A percentile compares a stretch with the other conserved stretches of the same genome.
Evolutionary conservation across 1,140 invertebrate genomes (phyloP).

Genomic region (Drosophila erecta): DNA sequence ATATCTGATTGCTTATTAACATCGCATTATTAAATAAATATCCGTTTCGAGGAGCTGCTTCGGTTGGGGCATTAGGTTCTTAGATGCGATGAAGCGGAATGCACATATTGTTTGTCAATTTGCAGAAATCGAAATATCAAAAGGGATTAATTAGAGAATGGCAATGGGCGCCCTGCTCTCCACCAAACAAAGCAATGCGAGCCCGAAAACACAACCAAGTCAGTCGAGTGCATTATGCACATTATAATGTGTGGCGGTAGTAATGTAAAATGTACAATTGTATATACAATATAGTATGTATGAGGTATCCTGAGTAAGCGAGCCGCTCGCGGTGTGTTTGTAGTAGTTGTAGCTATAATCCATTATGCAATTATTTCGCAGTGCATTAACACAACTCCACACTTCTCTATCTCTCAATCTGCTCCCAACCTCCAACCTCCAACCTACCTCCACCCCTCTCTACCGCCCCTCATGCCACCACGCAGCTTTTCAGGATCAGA

Average conservation of each 20-base stretch:
- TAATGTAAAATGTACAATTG: constrained; percentile 4
- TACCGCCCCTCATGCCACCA: constrained; percentile 51
- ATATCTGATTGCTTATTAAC: neutral
- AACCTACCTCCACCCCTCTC: neutral
- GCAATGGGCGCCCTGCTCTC: neutral
- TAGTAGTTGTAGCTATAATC: constrained; percentile 30
- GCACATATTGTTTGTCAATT: constrained; percentile 26
- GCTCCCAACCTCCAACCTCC: constrained; percentile 9
- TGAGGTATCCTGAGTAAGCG: constrained; percentile 1
- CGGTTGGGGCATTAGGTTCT: constrained; percentile 17
- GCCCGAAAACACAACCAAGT: constrained; percentile 4
- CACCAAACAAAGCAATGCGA: constrained; percentile 10
- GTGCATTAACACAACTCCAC: constrained; percentile 68
- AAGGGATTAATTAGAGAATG: constrained; percentile 29
- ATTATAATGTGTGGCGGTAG: constrained; percentile 2
- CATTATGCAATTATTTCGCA: constrained; percentile 69
- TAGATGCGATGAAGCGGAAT: constrained; percentile 26
- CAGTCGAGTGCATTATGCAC: constrained; percentile 36
- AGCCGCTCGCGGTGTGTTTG: neutral
- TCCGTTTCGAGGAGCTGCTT: neutral
- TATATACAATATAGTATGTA: neutral
- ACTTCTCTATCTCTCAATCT: constrained; percentile 48
- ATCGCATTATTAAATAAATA: neutral
- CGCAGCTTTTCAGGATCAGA: constrained; percentile 98
- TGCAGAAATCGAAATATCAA: constrained; percentile 47